Conservation (phyloP, 2,888 invertebrate species). For the Diachrysia chrysitis region DNA sequence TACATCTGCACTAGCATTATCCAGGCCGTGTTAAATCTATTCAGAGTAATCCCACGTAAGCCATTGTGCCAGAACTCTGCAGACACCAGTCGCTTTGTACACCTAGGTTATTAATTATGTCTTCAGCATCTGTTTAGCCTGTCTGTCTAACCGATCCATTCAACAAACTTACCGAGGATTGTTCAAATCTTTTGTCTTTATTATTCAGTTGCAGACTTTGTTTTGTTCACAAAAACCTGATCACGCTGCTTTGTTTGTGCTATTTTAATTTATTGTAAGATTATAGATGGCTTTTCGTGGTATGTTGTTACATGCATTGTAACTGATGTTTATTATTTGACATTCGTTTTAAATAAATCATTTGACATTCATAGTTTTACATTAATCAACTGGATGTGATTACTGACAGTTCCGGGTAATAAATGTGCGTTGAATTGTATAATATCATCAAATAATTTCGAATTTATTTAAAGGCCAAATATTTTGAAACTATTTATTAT, state of each 20-base stretch:
- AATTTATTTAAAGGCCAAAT: no score
- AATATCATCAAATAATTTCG: background rate
- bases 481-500: no score
- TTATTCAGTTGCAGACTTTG: slow-evolving; percentile 44
- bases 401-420: slow-evolving; percentile 1
- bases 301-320: slow-evolving; percentile 25
- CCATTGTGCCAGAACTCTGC: slow-evolving; percentile 58
- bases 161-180: slow-evolving; percentile 48
- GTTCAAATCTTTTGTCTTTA: slow-evolving; percentile 52
- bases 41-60: slow-evolving; percentile 52
- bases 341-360: slow-evolving; percentile 36
- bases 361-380: background rate
- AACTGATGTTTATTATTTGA: slow-evolving; percentile 20
- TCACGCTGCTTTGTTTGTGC: slow-evolving; percentile 31
- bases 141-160: slow-evolving; percentile 49
- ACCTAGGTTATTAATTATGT: slow-evolving; percentile 66
- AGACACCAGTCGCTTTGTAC: slow-evolving; percentile 62
- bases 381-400: background rate
- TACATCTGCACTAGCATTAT: slow-evolving; percentile 51
- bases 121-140: slow-evolving; percentile 57
- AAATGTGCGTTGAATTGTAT: background rate
- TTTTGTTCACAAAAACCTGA: slow-evolving; percentile 41
- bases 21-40: slow-evolving; percentile 51
- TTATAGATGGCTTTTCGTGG: slow-evolving; percentile 33
- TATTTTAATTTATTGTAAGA: slow-evolving; percentile 35